These are phyloP conservation scores for Deilephila elpenor DNA, from an alignment of 2,888 invertebrate species.

Conservation along the genomic window DNA sequence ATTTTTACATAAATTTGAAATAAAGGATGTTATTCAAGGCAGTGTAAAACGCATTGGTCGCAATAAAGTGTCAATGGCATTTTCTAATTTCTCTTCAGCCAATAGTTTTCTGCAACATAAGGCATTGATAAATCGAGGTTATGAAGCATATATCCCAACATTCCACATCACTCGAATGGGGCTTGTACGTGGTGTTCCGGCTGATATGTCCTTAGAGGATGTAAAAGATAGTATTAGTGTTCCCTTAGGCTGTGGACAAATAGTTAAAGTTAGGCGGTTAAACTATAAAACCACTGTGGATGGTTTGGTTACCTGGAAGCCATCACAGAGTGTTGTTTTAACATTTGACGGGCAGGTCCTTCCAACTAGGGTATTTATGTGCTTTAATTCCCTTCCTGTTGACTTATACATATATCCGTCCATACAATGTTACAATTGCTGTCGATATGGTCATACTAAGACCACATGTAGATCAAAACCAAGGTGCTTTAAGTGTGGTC, in stretches of 20 bases:
- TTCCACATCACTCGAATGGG: constrained; percentile 28
- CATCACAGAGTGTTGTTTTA: constrained; percentile 10
- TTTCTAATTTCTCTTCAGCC: no score
- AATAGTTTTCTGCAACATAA: no score
- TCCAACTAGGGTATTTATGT: not conserved
- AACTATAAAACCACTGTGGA: not conserved
- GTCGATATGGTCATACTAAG: constrained; percentile 34
- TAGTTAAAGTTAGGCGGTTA: not conserved
- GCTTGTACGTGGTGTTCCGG: constrained; percentile 18
- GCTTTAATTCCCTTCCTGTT: not conserved
- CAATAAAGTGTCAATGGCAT: no score
- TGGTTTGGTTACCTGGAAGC: constrained; percentile 25
- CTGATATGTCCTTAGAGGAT: constrained; percentile 27
- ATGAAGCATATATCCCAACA: constrained; percentile 31
- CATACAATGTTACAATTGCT: constrained; percentile 36
- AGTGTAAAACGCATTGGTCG: no score
- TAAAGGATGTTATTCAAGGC: no score
- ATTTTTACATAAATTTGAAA: no score
- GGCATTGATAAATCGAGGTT: no score
- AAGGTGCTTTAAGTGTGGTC: constrained; percentile 34
- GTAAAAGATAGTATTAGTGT: not conserved
- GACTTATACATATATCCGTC: constrained; percentile 30
- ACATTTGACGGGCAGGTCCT: not conserved
- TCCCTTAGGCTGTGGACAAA: constrained; percentile 27
- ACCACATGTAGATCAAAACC: constrained; percentile 31